Conservation (phyloP, 1,140 invertebrate genomes). For the Notospermus geniculatus region DNA sequence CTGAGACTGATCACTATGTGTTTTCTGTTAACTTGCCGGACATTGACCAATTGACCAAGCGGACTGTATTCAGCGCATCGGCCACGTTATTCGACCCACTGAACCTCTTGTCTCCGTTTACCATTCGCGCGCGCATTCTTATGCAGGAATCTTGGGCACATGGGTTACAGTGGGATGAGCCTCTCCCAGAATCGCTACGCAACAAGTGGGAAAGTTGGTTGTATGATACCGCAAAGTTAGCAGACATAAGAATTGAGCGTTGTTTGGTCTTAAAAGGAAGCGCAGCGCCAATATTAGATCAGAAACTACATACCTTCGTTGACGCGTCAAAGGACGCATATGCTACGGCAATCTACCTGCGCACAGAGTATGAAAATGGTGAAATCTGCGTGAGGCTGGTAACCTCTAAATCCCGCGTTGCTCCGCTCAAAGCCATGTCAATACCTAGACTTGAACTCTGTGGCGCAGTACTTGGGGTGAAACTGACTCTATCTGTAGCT, state of each 20-base stretch:
- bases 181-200: background rate
- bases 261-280: background rate
- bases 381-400: background rate
- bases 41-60: slow-evolving; percentile 1
- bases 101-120: background rate
- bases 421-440: slow-evolving; percentile 5
- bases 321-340: slow-evolving; percentile 10
- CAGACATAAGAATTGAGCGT: background rate
- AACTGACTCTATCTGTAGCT: too few relatives aligned
- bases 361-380: slow-evolving; percentile 2
- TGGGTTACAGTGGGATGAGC: slow-evolving; percentile 1
- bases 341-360: background rate
- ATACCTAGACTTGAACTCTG: slow-evolving; percentile 1
- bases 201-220: background rate
- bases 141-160: slow-evolving; percentile 1
- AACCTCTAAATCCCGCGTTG: background rate
- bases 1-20: slow-evolving; percentile 17
- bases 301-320: background rate
- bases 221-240: background rate
- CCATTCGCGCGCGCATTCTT: background rate
- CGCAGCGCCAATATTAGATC: background rate
- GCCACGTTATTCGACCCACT: slow-evolving; percentile 7
- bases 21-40: background rate
- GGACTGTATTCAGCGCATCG: background rate
- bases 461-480: too few relatives aligned